Percentiles rank a stretch among this genome's conserved stretches.
phyloP scores from a whole-genome alignment of 2,797 vertebrate genomes.

The Phataginus tricuspis region DNA sequence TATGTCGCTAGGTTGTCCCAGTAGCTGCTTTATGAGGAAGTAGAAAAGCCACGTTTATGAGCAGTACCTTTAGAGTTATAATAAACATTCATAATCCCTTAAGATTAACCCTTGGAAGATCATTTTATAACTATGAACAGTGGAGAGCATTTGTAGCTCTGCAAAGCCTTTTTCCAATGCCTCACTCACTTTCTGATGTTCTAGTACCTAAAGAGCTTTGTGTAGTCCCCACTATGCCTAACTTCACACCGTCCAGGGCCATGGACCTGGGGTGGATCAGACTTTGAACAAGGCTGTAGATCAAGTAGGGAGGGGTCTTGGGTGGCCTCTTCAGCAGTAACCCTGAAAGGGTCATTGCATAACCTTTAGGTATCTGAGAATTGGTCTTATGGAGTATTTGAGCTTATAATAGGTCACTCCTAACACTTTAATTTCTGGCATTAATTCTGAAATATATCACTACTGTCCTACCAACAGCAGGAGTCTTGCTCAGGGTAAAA shows the following conservation, averaged over 20 bases:
- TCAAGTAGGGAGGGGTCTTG: background rate
- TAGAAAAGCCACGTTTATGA: background rate
- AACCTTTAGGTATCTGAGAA: background rate
- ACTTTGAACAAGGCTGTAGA: background rate
- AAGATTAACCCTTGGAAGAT: background rate
- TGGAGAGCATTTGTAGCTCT: slow-evolving; percentile 9
- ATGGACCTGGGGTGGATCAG: background rate
- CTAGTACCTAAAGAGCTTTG: background rate
- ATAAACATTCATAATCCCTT: slow-evolving; percentile 1
- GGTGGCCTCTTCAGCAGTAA: background rate
- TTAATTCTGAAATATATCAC: background rate
- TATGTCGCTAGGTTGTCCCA: background rate
- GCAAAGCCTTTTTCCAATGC: background rate
- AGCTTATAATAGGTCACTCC: background rate
- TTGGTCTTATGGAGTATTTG: background rate
- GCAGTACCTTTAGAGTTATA: background rate
- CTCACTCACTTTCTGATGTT: background rate
- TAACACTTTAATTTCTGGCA: background rate
- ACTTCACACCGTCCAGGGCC: background rate
- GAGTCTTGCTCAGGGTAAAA: background rate
- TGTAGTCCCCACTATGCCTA: background rate
- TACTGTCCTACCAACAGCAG: background rate
- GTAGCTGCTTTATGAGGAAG: background rate
- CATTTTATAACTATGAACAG: slow-evolving; percentile 4
- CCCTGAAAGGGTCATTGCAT: background rate